phyloP scores from a whole-genome alignment of 1,140 invertebrate species.

The Asbolus verrucosus region DNA sequence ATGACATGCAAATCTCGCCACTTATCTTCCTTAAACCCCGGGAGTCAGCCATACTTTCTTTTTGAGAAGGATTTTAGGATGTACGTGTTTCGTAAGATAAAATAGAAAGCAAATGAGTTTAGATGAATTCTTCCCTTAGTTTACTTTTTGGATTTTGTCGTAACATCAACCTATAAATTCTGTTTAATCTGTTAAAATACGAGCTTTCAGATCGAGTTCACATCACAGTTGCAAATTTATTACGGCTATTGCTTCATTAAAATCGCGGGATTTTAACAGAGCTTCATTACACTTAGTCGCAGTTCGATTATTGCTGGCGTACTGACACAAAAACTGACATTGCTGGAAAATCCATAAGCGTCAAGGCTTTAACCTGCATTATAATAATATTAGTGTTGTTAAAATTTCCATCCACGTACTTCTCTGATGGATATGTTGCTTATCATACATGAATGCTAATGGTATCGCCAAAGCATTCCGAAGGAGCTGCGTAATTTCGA shows the following conservation, averaged over 20 bases:
- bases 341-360: neutral
- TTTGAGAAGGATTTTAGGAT: conserved; percentile 28
- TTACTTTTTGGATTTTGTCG: conserved; percentile 38
- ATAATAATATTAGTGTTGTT: conserved; percentile 3
- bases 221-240: conserved; percentile 19
- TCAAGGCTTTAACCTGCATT: neutral
- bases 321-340: too few species aligned
- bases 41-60: conserved; percentile 32
- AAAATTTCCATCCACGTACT: neutral
- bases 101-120: conserved; percentile 39
- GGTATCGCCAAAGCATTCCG: too few species aligned
- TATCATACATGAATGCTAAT: neutral
- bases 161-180: conserved; percentile 19
- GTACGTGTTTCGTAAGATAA: conserved; percentile 47
- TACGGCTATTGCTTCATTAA: conserved; percentile 35
- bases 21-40: conserved; percentile 45
- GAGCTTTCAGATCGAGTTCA: conserved; percentile 37
- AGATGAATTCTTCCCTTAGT: conserved; percentile 32
- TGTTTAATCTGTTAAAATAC: conserved; percentile 40
- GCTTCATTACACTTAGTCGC: conserved; percentile 24
- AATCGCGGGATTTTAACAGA: conserved; percentile 19
- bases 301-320: neutral
- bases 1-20: conserved; percentile 47
- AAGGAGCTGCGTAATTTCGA: too few species aligned
- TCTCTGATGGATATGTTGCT: neutral